phyloP scores from a whole-genome alignment of 2,888 invertebrate species.

The Masnerella sp. region DNA sequence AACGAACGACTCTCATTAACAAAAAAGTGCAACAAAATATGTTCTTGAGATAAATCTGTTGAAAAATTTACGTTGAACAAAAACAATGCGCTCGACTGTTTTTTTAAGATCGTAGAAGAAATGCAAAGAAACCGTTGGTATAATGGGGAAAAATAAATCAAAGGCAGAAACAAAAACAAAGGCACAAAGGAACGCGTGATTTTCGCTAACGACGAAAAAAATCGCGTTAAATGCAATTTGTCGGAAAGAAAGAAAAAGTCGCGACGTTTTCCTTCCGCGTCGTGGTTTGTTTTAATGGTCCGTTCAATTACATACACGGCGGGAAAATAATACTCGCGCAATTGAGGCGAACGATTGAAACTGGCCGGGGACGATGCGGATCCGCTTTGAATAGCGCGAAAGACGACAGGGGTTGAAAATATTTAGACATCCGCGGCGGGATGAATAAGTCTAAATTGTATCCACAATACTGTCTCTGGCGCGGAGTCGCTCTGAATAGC shows the following conservation, averaged over 20 bases:
- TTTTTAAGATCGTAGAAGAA: no score
- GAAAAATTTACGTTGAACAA: no score
- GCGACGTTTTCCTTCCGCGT: slow-evolving; percentile 19
- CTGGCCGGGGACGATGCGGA: slow-evolving; percentile 45
- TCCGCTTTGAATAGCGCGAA: slow-evolving; percentile 47
- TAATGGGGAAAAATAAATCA: slow-evolving; percentile 1
- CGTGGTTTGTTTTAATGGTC: slow-evolving; percentile 47
- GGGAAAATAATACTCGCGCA: slow-evolving; percentile 29
- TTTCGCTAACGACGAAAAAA: slow-evolving; percentile 35
- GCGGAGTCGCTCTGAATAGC: slow-evolving; percentile 80
- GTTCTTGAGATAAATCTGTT: no score
- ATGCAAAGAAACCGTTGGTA: no score
- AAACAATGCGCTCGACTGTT: no score
- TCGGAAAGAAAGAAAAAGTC: not conserved
- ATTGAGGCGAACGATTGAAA: slow-evolving; percentile 31
- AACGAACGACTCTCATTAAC: no score
- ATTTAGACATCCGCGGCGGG: slow-evolving; percentile 75
- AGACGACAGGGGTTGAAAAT: slow-evolving; percentile 72
- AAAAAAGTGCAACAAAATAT: no score
- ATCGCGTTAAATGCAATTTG: slow-evolving; percentile 20
- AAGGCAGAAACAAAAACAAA: slow-evolving; percentile 2
- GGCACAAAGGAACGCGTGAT: slow-evolving; percentile 15
- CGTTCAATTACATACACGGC: slow-evolving; percentile 36
- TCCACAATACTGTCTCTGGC: slow-evolving; percentile 82
- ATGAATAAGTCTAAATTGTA: slow-evolving; percentile 83